Evolutionary conservation across 2,888 invertebrate genomes (phyloP).

Genomic region (Tribolium freemani): DNA sequence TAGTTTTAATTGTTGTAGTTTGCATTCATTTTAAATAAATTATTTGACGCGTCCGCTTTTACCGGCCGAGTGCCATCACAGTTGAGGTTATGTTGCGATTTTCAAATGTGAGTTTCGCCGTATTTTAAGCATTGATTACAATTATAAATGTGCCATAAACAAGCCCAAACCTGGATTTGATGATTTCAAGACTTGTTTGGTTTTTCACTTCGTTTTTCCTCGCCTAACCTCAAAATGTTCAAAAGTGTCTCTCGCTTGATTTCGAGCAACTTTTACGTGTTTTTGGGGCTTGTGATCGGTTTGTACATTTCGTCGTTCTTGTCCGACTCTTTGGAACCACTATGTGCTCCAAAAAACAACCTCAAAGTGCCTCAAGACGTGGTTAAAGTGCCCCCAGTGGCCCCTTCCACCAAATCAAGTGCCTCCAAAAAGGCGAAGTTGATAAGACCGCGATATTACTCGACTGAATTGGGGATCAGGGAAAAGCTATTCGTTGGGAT

Average conservation of each 20-base stretch:
- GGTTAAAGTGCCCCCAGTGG: conserved; percentile 48
- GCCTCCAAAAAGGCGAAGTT: conserved; percentile 69
- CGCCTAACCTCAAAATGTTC: conserved; percentile 38
- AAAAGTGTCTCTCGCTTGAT: conserved; percentile 44
- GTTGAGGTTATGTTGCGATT: too few species aligned
- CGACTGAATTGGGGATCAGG: conserved; percentile 93
- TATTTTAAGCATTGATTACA: too few species aligned
- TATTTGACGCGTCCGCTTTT: too few species aligned
- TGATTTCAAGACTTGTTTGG: too few species aligned
- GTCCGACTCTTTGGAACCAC: conserved; percentile 46
- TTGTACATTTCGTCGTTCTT: conserved; percentile 57
- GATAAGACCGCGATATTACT: conserved; percentile 91
- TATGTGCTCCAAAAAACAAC: conserved; percentile 37
- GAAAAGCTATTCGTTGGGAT: conserved; percentile 91
- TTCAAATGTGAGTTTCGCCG: too few species aligned
- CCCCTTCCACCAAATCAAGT: conserved; percentile 50
- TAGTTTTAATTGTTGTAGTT: too few species aligned
- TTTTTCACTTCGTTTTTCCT: not conserved
- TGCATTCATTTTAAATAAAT: too few species aligned
- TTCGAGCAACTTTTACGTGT: conserved; percentile 58
- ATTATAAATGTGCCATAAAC: too few species aligned
- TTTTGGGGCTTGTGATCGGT: conserved; percentile 59
- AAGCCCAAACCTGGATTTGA: too few species aligned
- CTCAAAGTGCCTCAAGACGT: conserved; percentile 38
- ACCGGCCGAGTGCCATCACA: too few species aligned